Base-by-base conservation (phyloP, 92 coral and sea anemone species). In the Heteractis magnifica region DNA sequence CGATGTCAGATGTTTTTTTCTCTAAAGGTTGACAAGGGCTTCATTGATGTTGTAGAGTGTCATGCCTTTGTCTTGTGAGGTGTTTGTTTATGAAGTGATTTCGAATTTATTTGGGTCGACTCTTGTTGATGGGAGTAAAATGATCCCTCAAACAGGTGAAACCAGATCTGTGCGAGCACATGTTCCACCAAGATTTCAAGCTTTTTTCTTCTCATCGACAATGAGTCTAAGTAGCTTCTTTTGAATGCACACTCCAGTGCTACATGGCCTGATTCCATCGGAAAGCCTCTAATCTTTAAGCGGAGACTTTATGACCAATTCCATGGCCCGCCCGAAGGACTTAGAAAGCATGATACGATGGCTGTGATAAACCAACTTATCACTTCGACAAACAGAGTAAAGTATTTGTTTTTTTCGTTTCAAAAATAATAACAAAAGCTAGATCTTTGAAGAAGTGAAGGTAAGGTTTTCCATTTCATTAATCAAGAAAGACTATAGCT, bases 131-230 rank as follows among this genome's bases (percentile, higher is more conserved):
- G 88, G 72, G 83, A 77, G 88, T 85, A 85, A 85, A 72, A 52
- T 60, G 88, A 85, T 79, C 78, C 83, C 60, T 26, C 71, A 10
- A 52, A 49, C 88, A 85, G 88, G 88, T 85, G 88, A 85, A 85
- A 85, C 58, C 21, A 85, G 72, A 75, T 76, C 26, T 72, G 74
- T 7, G 7, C n/a, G 26, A 84, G 88, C 88, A 85, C 88, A 85
- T 85, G 88, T 72, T 85, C 88, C 5, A 26, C 88, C 88, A 85
- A 78, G 88, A 77, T 85, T 78, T 85, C 71, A 85, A 85, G 88
- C 88, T 78, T 78, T 85, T 78, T 83, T 78, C 44, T 52, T 85
- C 77, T 77, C 81, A 48, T n/a, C 26, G 71, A 68, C 80, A 76
- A 78, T 64, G 60, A 9, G n/a, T 75, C 81, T 77, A 78, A 85